Evolutionary conservation across 2,797 vertebrate genomes (phyloP).

Genomic region (Melopsittacus undulatus): DNA sequence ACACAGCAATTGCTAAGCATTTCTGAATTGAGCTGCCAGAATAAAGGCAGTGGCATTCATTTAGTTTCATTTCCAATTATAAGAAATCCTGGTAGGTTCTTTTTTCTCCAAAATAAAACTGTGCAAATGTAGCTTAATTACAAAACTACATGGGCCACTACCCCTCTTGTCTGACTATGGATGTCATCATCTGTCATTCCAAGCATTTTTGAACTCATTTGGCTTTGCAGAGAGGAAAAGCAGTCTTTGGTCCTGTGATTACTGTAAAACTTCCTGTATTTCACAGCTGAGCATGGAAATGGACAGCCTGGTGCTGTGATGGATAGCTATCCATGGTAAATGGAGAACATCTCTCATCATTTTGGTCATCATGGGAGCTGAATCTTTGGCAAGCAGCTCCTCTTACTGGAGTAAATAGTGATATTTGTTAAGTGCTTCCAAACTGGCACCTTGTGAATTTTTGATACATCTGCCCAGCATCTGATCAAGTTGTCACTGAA

Average conservation of each 20-base stretch:
- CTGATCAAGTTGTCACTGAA: not conserved
- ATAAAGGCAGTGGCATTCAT: slow-evolving; percentile 28
- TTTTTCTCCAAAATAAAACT: not conserved
- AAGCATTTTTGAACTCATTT: not conserved
- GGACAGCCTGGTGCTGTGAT: not conserved
- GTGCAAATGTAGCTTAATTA: slow-evolving; percentile 13
- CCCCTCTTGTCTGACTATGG: not conserved
- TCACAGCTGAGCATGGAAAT: not conserved
- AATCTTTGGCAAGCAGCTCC: not conserved
- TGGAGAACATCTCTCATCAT: not conserved
- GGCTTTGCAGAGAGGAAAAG: not conserved
- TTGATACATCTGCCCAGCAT: fast-evolving
- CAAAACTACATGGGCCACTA: not conserved
- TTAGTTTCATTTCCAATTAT: slow-evolving; percentile 34
- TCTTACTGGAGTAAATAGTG: not conserved
- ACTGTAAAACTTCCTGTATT: not conserved
- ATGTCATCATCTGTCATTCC: not conserved
- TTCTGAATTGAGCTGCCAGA: slow-evolving; percentile 42
- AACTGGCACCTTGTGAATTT: not conserved
- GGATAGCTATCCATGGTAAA: not conserved
- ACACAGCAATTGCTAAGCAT: not conserved
- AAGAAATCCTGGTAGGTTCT: not conserved
- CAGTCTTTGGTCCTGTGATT: not conserved
- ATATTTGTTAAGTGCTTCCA: not conserved
- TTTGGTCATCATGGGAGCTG: not conserved